Evolutionary conservation across 2,113 vertebrate species (phyloP).

Genomic region (Xiphophorus hellerii): DNA sequence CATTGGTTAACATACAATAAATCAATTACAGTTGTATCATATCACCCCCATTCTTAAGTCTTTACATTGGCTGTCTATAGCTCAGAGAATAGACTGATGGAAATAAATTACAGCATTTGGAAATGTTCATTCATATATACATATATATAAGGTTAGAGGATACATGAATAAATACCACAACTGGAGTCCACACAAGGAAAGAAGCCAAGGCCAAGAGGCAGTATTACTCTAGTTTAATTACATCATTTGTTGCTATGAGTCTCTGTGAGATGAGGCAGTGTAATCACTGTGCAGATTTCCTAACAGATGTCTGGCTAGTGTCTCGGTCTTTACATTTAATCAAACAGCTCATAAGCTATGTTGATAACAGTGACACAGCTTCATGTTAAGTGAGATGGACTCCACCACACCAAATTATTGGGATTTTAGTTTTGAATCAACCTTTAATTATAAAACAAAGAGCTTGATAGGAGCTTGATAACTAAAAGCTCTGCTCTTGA

Average conservation of each 20-base stretch:
- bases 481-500: background rate
- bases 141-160: background rate
- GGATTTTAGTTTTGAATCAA: background rate
- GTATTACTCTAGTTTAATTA: slow-evolving; percentile 67
- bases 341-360: slow-evolving; percentile 77
- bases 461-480: background rate
- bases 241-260: slow-evolving; percentile 60
- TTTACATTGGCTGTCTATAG: no score
- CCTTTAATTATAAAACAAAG: background rate
- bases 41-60: background rate
- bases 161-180: slow-evolving; percentile 7
- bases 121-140: no score
- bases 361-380: slow-evolving; percentile 53
- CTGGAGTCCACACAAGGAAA: slow-evolving; percentile 46
- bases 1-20: no score
- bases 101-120: background rate
- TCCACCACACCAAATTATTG: slow-evolving; percentile 16
- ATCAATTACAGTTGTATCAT: background rate
- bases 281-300: slow-evolving; percentile 78
- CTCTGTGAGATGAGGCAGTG: slow-evolving; percentile 64
- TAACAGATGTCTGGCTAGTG: slow-evolving; percentile 75
- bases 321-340: slow-evolving; percentile 77
- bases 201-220: slow-evolving; percentile 43
- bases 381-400: slow-evolving; percentile 50
- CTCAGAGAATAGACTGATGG: background rate